Conservation (phyloP, 2,888 invertebrate species). For the Stenodera caucasica region DNA sequence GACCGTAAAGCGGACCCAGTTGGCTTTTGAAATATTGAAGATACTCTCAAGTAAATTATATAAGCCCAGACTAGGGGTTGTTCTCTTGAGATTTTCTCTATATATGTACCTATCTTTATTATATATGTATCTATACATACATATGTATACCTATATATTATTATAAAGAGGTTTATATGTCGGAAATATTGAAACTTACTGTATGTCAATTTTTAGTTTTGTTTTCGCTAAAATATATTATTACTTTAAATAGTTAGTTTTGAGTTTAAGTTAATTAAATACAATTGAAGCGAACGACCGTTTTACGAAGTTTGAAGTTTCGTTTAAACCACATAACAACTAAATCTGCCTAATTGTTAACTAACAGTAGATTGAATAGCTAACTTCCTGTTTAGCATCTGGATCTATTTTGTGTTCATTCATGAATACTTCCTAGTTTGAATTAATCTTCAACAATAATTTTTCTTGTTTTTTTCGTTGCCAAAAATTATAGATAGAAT, state of each 20-base stretch:
- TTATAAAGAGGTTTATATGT: not conserved
- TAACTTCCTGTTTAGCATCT: conserved; percentile 4
- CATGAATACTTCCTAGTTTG: not conserved
- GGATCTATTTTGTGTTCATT: not conserved
- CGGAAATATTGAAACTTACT: not conserved
- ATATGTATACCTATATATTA: not conserved
- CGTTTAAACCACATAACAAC: not conserved
- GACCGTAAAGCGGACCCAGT: conserved; percentile 13
- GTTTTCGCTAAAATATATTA: no score
- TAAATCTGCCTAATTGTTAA: not conserved
- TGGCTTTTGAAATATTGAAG: conserved; percentile 16
- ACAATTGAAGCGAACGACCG: conserved; percentile 17
- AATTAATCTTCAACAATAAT: no score
- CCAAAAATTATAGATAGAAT: no score
- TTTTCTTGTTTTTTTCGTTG: no score
- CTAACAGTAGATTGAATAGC: conserved; percentile 1
- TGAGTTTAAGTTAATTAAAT: conserved; percentile 19
- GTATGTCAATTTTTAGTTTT: not conserved
- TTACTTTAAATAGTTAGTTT: no score
- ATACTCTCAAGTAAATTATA: conserved; percentile 12
- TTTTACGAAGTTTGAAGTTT: conserved; percentile 17
- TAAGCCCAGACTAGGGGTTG: not conserved
- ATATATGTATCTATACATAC: not conserved
- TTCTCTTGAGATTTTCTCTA: conserved; percentile 2
- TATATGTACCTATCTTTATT: not conserved